Evolutionary conservation across 1,140 invertebrate genomes (phyloP), one percentile per base, ranked within the genome.

Genomic region (Battus philenor): DNA sequence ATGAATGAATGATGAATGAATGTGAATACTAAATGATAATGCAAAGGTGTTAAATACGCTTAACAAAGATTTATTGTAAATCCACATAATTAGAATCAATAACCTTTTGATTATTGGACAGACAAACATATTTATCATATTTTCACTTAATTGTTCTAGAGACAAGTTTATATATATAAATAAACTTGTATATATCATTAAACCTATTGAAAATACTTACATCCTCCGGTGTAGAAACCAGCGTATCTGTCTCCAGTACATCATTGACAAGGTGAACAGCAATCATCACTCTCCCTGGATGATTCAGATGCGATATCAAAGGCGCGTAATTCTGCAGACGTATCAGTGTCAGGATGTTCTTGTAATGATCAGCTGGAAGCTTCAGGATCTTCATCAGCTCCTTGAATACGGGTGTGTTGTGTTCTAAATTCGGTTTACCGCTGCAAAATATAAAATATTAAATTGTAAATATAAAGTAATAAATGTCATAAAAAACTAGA

Each of bases 321-420:
- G 92, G 92, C 4, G 92, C 91, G 69, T 94, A 99, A 85, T 97
- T 91, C 59, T 94, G 90, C 41, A 98, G 79, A 59, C 93, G 89
- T 20, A 97, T 89, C 1, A 99, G 90, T 0, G 93, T 95, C 11
- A 98, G 86, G 7, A 98, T 91, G 77, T 98, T 95, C 74, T 97
- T 97, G 76, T 98, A 99, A 67, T 94, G 93, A 69, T 99, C 96
- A 8, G 98, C 90, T 4, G 98, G 97, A 33, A 99, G 94, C 81
- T 97, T 96, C 70, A 99, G 89, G 33, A 99, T 89, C 64, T 96
- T 93, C 54, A 94, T 93, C 49, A 99, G 86, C 82, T 99, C 98
- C 68, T 94, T 93, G 18, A 95, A 96, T 2, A 98, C 93, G 12
- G 93, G 89, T 50, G 92, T 93, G 56, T 93, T 92, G 68, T 93